Percentiles rank a stretch among this genome's conserved stretches.
Conservation (phyloP, 2,113 vertebrate species). For the Gymnobelideus leadbeateri region DNA sequence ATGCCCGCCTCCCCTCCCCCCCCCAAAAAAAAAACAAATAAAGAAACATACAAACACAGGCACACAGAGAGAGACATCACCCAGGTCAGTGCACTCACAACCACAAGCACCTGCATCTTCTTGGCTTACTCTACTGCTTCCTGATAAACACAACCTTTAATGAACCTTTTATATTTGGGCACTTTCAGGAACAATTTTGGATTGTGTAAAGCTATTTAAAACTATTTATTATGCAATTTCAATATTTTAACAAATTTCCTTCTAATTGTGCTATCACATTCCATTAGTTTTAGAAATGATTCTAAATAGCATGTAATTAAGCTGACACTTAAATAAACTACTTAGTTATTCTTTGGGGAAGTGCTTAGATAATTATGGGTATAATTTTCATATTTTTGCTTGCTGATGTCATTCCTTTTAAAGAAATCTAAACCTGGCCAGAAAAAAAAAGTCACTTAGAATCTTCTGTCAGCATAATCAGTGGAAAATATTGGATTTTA, state of each 20-base stretch:
- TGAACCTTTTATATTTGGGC: neutral
- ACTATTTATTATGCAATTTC: neutral
- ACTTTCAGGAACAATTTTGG: neutral
- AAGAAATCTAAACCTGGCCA: neutral
- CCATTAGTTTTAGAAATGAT: neutral
- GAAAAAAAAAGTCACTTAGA: neutral
- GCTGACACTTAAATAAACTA: neutral
- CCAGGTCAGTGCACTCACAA: neutral
- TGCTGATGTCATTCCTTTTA: neutral
- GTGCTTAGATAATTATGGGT: neutral
- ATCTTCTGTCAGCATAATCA: neutral
- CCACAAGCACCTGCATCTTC: neutral
- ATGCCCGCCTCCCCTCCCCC: neutral
- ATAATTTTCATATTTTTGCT: neutral
- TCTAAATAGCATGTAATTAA: neutral
- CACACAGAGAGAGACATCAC: neutral
- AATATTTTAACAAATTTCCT: neutral
- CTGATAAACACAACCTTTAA: neutral
- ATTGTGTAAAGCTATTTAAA: neutral
- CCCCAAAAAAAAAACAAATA: too few species aligned
- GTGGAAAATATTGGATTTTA: neutral
- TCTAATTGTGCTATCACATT: neutral
- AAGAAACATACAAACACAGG: too few species aligned
- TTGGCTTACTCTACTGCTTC: neutral
- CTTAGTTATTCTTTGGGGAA: neutral